These are phyloP conservation scores for Drosophila nigritarsus DNA, from an alignment of 2,888 invertebrate species.

Conservation along the genomic window DNA sequence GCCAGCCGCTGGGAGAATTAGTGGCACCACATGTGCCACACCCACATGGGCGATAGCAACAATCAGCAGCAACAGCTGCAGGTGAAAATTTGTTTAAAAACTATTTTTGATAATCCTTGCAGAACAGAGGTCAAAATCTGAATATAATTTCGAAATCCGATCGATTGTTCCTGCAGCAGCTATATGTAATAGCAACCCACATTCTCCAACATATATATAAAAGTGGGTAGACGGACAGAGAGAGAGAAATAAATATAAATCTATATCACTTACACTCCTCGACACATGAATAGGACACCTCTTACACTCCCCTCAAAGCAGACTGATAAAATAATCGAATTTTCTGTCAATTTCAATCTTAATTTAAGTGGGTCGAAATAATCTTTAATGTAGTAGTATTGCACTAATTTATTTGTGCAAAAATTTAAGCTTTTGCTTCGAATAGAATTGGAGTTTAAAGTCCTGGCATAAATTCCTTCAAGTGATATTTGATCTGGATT, in stretches of 20 bases:
- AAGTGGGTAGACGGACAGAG: no score
- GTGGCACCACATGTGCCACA: conserved; percentile 52
- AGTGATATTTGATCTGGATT: neutral
- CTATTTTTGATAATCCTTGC: neutral
- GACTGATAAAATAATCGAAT: neutral
- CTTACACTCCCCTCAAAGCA: neutral
- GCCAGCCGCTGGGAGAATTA: conserved; percentile 46
- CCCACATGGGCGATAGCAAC: conserved; percentile 39
- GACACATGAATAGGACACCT: neutral
- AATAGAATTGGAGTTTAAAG: neutral
- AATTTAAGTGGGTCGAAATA: neutral
- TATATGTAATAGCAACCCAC: neutral
- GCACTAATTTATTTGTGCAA: neutral
- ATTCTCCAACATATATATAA: neutral
- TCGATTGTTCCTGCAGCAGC: neutral
- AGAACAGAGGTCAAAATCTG: neutral
- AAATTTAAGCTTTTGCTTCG: neutral
- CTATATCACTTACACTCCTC: neutral
- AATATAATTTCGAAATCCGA: neutral
- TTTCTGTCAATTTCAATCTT: neutral
- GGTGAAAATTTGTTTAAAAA: neutral
- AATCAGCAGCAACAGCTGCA: conserved; percentile 46
- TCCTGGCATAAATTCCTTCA: neutral
- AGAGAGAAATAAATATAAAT: no score
- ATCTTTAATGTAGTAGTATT: neutral